phyloP scores from a whole-genome alignment of 2,797 vertebrate genomes.

The Emydoidea blandingii region DNA sequence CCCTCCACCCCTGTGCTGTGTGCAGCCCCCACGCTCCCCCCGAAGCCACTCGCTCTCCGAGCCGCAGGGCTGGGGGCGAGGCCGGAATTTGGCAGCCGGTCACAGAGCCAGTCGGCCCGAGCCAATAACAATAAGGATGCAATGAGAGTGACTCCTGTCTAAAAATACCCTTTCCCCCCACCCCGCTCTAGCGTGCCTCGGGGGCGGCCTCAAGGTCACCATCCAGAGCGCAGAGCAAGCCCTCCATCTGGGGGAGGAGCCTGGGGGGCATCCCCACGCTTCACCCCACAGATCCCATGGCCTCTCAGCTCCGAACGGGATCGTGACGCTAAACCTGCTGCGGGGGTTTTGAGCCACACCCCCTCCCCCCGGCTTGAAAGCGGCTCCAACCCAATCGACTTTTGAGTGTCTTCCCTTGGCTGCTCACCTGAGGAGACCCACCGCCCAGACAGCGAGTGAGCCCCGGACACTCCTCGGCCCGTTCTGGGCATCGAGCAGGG shows the following conservation, averaged over 20 bases:
- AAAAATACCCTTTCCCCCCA: conserved; percentile 25
- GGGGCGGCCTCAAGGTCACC: not conserved
- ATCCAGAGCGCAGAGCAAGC: not conserved
- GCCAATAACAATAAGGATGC: not conserved
- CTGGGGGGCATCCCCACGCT: too few species aligned
- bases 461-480: accelerated
- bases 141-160: conserved; percentile 10
- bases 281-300: not conserved
- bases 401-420: not conserved
- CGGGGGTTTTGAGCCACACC: not conserved
- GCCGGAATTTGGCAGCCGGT: not conserved
- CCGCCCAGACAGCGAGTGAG: not conserved
- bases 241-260: not conserved
- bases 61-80: not conserved
- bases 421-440: too few species aligned
- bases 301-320: not conserved
- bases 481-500: not conserved
- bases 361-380: not conserved
- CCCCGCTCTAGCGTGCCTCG: not conserved
- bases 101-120: not conserved
- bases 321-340: not conserved
- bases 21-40: too few species aligned
- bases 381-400: too few species aligned
- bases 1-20: too few species aligned
- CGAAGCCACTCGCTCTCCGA: accelerated